These are phyloP conservation scores for Cybosia mesomella DNA, from an alignment of 2,888 invertebrate genomes.

Conservation along the genomic window DNA sequence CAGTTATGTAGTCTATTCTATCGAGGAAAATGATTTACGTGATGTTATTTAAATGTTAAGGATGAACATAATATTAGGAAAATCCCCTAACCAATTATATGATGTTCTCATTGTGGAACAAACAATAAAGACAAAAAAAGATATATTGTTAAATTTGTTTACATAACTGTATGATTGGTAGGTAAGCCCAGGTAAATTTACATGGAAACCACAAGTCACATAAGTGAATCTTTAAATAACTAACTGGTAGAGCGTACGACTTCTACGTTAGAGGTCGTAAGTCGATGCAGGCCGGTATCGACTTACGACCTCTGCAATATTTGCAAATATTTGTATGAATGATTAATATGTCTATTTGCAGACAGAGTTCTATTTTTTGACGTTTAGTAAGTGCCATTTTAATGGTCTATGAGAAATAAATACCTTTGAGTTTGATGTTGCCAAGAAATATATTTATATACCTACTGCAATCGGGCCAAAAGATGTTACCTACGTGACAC, in stretches of 20 bases:
- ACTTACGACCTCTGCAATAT: too few relatives aligned
- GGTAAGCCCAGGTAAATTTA: background rate
- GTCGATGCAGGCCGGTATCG: too few relatives aligned
- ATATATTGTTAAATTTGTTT: background rate
- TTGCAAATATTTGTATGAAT: too few relatives aligned
- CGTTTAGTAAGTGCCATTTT: too few relatives aligned
- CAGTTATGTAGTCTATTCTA: background rate
- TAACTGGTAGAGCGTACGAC: background rate
- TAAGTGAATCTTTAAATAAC: background rate
- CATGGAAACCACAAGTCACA: background rate
- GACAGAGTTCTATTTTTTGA: too few relatives aligned
- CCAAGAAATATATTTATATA: too few relatives aligned
- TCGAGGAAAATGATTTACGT: background rate
- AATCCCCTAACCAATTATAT: background rate
- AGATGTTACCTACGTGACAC: too few relatives aligned
- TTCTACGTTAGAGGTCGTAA: background rate
- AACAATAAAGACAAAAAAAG: background rate
- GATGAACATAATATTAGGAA: background rate
- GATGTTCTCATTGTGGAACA: background rate
- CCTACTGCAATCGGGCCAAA: too few relatives aligned
- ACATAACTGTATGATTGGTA: background rate
- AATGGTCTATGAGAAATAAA: too few relatives aligned
- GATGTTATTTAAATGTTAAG: background rate
- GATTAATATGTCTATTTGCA: too few relatives aligned
- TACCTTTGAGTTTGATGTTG: too few relatives aligned